These are phyloP conservation scores for Pseudococcus jackbeardsleyi DNA, from an alignment of 2,888 invertebrate genomes.

Conservation along the genomic window DNA sequence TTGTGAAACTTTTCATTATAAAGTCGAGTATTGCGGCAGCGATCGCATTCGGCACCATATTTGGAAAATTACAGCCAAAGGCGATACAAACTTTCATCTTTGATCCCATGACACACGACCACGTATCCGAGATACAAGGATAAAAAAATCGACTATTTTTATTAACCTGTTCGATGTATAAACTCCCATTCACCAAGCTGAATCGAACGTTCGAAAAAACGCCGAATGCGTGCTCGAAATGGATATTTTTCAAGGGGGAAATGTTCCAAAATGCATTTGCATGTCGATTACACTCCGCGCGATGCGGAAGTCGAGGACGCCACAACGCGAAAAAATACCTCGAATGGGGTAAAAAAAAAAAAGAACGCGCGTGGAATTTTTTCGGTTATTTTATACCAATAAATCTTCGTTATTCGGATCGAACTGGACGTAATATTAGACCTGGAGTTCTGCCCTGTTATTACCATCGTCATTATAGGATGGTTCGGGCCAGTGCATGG, in stretches of 20 bases:
- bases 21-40: neutral
- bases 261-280: neutral
- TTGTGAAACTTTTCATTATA: neutral
- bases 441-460: neutral
- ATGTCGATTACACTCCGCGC: neutral
- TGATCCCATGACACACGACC: constrained; percentile 25
- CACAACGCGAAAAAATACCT: neutral
- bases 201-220: neutral
- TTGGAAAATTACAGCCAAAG: constrained; percentile 2
- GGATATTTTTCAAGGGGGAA: neutral
- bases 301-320: neutral
- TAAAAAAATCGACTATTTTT: constrained; percentile 34
- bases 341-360: neutral
- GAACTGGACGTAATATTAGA: neutral
- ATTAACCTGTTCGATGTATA: neutral
- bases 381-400: neutral
- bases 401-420: constrained; percentile 1
- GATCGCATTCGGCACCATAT: neutral
- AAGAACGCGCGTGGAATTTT: constrained; percentile 7
- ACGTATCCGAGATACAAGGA: neutral
- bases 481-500: neutral
- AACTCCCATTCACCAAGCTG: neutral
- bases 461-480: constrained; percentile 3
- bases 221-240: neutral
- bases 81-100: constrained; percentile 31